Base-by-base conservation (phyloP, 2,888 invertebrate species). In the Xestia sexstrigata region DNA sequence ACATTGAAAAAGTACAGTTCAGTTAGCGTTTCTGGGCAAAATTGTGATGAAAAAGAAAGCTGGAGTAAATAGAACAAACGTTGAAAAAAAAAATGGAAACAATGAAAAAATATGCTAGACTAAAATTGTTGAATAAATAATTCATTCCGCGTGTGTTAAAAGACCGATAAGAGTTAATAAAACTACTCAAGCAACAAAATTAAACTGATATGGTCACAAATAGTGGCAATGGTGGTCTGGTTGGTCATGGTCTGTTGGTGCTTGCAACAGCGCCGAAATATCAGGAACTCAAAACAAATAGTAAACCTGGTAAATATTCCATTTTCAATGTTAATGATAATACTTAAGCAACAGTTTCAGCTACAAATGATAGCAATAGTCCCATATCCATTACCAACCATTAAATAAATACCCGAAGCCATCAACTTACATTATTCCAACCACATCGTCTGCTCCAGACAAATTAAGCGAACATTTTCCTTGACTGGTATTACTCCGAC, bases 381-480 rank as follows among this genome's bases (percentile, higher is more conserved):
- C 45, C 55, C 13, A 17, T 74, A 74, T 30, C 81, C 62, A 62
- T 81, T 73, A 74, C 66, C 30, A 9, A 58, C 23, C 42, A 74
- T 74, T n/a, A 67, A 47, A 74, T 45, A 67, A 79, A 81, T 81
- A 74, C 42, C 66, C 42, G 9, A 11, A 42, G n/a, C 81, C 58
- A 82, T 80, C 69, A 82, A 66, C 77, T 82, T 15, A 65, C 52
- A 71, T 76, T 82, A 70, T 81, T 47, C 82, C 45, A 47, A 60
- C 76, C 68, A 65, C 52, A 70, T 76, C 68, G 65, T 74, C 66
- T 70, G 35, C 49, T 82, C 20, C 55, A 23, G n/a, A 69, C 63
- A 72, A 83, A 81, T 83, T 79, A 79, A 74, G 58, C 20, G 17
- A 65, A 81, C 76, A 65, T 72, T 74, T 81, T 77, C 81, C 66